Base-by-base conservation (phyloP, 2,888 invertebrate species). In the Apoderus coryli region DNA sequence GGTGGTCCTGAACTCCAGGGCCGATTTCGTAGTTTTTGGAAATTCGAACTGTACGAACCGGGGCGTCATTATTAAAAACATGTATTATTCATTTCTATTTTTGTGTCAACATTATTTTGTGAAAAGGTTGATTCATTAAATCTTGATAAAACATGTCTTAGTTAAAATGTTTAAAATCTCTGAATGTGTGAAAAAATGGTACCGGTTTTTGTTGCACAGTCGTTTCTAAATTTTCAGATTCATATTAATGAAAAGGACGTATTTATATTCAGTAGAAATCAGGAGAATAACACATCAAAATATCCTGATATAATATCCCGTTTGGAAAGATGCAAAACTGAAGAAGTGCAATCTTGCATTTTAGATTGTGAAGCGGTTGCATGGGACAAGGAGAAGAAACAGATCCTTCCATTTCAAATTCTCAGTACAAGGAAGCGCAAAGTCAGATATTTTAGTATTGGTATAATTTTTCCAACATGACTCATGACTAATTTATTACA, bases 331-430 rank as follows among this genome's bases (percentile, higher is more conserved):
- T 65, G 76, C 28, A 59, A 69, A 40, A 60, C 57, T 32, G 57
- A 56, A 0, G 43, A 49, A 0, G 82, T 90, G 0, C 60, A 62
- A 25, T 84, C 82, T 16, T 95, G 86, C 54, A 84, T 98, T 46
- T 60, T 96, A 34, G 98, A 98, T 63, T 80, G 89, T 39, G 98
- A 98, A 63, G 89, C 89, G 3, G 98, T 98, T 2, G 98, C 96
- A 1, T 96, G 89, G 80, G 95, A 98, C 60, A 61, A 63, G 2
- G 80, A 74, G 43, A 77, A 75, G 22, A 72, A 86, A 49, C 78
- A 80, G 53, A 96, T 98, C 46, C 64, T 93, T 40, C 96, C 98
- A 2, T 98, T 98, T 64, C 98, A 98, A 64, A 69, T 93, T 6
- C 65, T 98, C 9, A 88, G 88, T 40, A 96, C 95, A 0, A 68